Percentiles rank a stretch among this genome's conserved stretches.
Evolutionary conservation across 2,888 invertebrate species (phyloP).

Genomic region (Danaus chrysippus): DNA sequence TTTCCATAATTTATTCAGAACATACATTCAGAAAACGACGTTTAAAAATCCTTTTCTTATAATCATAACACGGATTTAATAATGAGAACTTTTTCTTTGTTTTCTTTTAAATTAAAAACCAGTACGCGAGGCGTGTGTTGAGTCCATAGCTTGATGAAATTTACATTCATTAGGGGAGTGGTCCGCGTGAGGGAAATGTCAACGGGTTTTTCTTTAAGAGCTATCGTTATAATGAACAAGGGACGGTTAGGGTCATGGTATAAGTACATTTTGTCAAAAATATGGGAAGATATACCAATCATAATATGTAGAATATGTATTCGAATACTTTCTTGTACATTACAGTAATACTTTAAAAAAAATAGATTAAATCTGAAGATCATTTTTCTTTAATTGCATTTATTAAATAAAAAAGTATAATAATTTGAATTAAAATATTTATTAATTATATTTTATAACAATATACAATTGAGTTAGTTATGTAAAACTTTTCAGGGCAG

Average conservation of each 20-base stretch:
- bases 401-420: too few species aligned
- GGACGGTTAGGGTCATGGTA: constrained; percentile 23
- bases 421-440: too few species aligned
- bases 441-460: too few species aligned
- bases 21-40: too few species aligned
- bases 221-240: constrained; percentile 39
- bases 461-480: neutral
- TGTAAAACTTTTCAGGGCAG: neutral
- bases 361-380: too few species aligned
- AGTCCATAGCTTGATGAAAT: constrained; percentile 57
- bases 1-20: too few species aligned
- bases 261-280: constrained; percentile 27
- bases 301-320: neutral
- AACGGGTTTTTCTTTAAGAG: constrained; percentile 48
- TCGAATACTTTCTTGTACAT: neutral
- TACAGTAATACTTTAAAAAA: too few species aligned
- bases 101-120: constrained; percentile 50
- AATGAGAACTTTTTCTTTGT: constrained; percentile 31
- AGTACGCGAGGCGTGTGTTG: constrained; percentile 53
- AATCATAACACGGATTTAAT: constrained; percentile 25
- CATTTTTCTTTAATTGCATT: too few species aligned
- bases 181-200: constrained; percentile 46
- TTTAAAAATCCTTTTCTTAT: constrained; percentile 13
- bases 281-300: neutral
- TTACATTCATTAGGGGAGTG: constrained; percentile 70